Base-by-base conservation (phyloP, 2,888 invertebrate species). In the Melitaea athalia region DNA sequence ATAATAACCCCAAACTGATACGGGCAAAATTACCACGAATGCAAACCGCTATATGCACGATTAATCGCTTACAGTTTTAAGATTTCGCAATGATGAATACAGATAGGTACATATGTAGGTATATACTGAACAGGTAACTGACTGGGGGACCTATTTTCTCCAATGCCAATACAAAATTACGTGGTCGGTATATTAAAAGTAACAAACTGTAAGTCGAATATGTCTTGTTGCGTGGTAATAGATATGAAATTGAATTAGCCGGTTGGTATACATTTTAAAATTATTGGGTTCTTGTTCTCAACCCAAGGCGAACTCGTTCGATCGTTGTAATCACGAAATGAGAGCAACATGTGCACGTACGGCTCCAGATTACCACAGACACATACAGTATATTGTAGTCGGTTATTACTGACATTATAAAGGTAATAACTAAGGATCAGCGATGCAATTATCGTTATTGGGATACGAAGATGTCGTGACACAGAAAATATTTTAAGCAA, bases 221-320 rank as follows among this genome's bases (percentile, higher is more conserved):
- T 53, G 33, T 17, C 63, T 55, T 55, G 53, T 31, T 55, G 45
- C 10, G 12, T 33, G 10, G 64, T 50, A 49, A 59, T 64, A 64
- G 47, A 64, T 64, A 57, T 47, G 47, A 60, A 45, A 47, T 60
- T 60, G 42, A 11, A 57, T 42, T 57, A 57, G 57, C 42, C n/a
- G 8, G 38, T 15, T 38, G 15, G 10, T 10, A 15, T 15, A 57
- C 57, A 57, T 15, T 55, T 55, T 33, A 42, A 57, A 57, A 57
- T 57, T 42, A 55, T 55, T 55, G 53, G 53, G 55, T 61, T 61
- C 68, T 74, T 77, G 83, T 83, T 81, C 76, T 68, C 71, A 78
- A 76, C 77, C 77, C 86, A 88, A 88, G 88, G 88, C 75, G 71
- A 87, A 77, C 88, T 6, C 74, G 74, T 81, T 75, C 70, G 50